These are phyloP conservation scores for Brachirus orientalis DNA, from an alignment of 2,113 vertebrate species.

Conservation along the genomic window DNA sequence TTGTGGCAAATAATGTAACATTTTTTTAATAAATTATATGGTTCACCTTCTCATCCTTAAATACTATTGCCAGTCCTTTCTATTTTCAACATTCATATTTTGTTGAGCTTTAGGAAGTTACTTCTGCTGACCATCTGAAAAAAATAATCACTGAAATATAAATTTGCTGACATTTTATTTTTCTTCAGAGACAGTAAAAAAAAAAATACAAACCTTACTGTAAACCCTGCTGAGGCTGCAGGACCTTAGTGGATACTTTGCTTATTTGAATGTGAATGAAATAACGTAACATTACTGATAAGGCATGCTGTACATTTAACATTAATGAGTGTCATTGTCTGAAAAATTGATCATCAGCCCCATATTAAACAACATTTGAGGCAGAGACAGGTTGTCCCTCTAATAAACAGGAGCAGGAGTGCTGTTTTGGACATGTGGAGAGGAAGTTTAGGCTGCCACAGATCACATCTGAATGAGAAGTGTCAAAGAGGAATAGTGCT, in stretches of 20 bases:
- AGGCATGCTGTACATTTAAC: background rate
- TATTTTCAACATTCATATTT: conserved; percentile 26
- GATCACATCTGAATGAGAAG: conserved; percentile 33
- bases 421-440: too few species aligned
- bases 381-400: too few species aligned
- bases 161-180: conserved; percentile 28
- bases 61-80: conserved; percentile 18
- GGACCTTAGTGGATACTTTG: conserved; percentile 3
- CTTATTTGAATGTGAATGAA: background rate
- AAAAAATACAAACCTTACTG: conserved; percentile 5
- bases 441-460: background rate
- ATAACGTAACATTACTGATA: background rate
- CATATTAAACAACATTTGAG: too few species aligned
- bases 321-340: background rate
- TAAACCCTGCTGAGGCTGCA: conserved; percentile 7
- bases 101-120: conserved; percentile 20
- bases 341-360: background rate
- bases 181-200: conserved; percentile 24
- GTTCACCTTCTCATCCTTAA: conserved; percentile 19
- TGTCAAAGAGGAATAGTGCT: background rate
- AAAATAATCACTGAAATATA: conserved; percentile 30
- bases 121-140: conserved; percentile 44
- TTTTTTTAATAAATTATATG: conserved; percentile 9
- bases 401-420: too few species aligned
- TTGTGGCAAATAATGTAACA: conserved; percentile 16